These are phyloP conservation scores for Manacus vitellinus DNA, from an alignment of 2,113 vertebrate species.

Conservation along the genomic window DNA sequence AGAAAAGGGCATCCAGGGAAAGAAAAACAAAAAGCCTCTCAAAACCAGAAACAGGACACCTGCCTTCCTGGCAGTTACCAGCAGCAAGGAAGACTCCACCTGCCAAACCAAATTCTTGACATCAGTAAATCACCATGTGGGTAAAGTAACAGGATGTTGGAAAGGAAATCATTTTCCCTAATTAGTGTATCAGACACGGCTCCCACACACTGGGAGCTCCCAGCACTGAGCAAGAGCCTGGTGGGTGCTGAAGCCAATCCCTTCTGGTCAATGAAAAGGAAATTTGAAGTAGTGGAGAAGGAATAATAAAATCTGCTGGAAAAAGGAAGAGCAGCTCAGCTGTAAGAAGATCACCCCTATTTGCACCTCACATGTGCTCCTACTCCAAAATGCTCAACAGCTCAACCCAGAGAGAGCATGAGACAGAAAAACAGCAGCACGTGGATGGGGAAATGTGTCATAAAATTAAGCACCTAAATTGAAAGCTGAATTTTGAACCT, in stretches of 20 bases:
- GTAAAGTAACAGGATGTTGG: conserved; percentile 67
- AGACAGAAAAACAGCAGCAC: not conserved
- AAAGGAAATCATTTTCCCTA: conserved; percentile 27
- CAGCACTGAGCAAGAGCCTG: not conserved
- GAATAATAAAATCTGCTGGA: not conserved
- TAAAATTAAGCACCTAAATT: not conserved
- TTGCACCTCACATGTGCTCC: not conserved
- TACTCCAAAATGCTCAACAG: not conserved
- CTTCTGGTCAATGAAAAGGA: not conserved
- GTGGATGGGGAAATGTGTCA: not conserved
- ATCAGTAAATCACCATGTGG: conserved; percentile 34
- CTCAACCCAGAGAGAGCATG: not conserved
- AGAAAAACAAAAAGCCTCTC: not conserved
- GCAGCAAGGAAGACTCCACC: not conserved
- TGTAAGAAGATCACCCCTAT: not conserved
- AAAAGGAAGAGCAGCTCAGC: not conserved
- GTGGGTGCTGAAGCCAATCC: not conserved
- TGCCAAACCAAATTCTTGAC: not conserved
- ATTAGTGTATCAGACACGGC: not conserved
- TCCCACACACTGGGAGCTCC: not conserved
- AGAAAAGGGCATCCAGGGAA: not conserved
- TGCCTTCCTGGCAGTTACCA: conserved; percentile 43
- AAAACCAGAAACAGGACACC: conserved; percentile 46
- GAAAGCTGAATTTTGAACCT: not conserved
- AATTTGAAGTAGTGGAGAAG: not conserved